Conservation (phyloP, 53 echinoderm and acorn worm species). For the Antedon mediterranea region DNA sequence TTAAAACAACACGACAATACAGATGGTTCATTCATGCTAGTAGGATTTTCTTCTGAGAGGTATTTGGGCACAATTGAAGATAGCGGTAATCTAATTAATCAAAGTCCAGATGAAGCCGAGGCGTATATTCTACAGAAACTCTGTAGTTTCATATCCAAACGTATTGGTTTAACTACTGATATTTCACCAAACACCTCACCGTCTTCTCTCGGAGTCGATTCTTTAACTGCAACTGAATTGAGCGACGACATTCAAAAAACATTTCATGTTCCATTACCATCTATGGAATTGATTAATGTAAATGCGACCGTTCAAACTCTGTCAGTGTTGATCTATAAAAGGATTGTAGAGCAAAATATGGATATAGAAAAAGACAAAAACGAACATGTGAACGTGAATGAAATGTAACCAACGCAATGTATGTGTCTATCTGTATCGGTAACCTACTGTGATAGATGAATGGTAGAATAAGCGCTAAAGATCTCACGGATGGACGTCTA, state of each 20-base stretch:
- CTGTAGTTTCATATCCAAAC: constrained; percentile 11
- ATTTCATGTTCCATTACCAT: constrained; percentile 23
- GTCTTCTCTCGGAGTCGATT: constrained; percentile 35
- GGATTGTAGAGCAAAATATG: not conserved
- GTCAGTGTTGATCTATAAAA: not conserved
- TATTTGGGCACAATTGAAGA: not conserved
- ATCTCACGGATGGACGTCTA: too few relatives aligned
- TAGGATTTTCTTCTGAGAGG: constrained; percentile 11
- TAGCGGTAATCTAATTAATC: constrained; percentile 2
- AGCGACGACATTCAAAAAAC: constrained; percentile 15
- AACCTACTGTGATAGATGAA: too few relatives aligned
- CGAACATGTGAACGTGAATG: too few relatives aligned
- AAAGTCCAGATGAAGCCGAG: constrained; percentile 14
- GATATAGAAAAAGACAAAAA: not conserved
- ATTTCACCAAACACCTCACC: constrained; percentile 22
- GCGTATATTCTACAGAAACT: constrained; percentile 7
- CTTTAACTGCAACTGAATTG: constrained; percentile 31
- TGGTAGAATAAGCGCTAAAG: too few relatives aligned
- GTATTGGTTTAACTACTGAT: constrained; percentile 17
- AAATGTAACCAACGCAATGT: too few relatives aligned
- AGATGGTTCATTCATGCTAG: constrained; percentile 18
- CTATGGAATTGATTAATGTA: constrained; percentile 37
- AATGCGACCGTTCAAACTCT: constrained; percentile 18
- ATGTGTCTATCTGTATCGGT: too few relatives aligned
- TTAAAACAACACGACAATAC: constrained; percentile 9